These are phyloP conservation scores for Orius insidiosus DNA, from an alignment of 1,140 invertebrate species.

Conservation along the genomic window DNA sequence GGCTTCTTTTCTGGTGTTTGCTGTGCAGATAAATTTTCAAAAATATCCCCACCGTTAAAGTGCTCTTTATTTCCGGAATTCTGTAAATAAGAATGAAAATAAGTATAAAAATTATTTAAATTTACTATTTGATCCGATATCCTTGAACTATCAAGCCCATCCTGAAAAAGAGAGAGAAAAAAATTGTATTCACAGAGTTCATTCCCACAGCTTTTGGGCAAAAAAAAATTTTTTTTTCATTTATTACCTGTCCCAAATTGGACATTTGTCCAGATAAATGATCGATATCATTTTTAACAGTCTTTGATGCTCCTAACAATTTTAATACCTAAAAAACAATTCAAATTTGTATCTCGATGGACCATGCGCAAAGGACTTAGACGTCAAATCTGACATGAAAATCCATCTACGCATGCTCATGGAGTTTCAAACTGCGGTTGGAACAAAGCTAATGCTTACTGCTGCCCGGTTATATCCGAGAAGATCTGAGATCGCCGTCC, in stretches of 20 bases:
- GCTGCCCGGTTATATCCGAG: constrained; percentile 41
- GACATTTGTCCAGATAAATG: constrained; percentile 14
- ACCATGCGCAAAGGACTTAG: too few relatives aligned
- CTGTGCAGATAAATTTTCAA: constrained; percentile 31
- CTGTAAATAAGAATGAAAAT: constrained; percentile 3
- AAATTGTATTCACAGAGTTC: too few relatives aligned
- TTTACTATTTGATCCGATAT: too few relatives aligned
- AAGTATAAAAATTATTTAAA: not conserved
- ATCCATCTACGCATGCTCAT: too few relatives aligned
- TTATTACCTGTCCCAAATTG: constrained; percentile 16
- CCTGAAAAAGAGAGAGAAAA: not conserved
- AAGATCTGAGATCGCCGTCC: constrained; percentile 27
- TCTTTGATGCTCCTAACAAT: too few relatives aligned
- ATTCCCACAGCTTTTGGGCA: too few relatives aligned
- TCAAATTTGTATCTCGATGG: too few relatives aligned
- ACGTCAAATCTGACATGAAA: too few relatives aligned
- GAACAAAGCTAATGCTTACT: constrained; percentile 24
- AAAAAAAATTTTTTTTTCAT: too few relatives aligned
- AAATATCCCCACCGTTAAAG: constrained; percentile 31
- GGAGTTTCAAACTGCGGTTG: too few relatives aligned
- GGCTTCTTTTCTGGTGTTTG: constrained; percentile 15
- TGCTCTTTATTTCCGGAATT: constrained; percentile 16
- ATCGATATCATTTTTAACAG: constrained; percentile 6
- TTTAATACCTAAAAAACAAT: too few relatives aligned
- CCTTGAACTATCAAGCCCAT: too few relatives aligned